These are phyloP conservation scores for Leucosticte australis DNA, from an alignment of 2,113 vertebrate genomes.

Conservation along the genomic window DNA sequence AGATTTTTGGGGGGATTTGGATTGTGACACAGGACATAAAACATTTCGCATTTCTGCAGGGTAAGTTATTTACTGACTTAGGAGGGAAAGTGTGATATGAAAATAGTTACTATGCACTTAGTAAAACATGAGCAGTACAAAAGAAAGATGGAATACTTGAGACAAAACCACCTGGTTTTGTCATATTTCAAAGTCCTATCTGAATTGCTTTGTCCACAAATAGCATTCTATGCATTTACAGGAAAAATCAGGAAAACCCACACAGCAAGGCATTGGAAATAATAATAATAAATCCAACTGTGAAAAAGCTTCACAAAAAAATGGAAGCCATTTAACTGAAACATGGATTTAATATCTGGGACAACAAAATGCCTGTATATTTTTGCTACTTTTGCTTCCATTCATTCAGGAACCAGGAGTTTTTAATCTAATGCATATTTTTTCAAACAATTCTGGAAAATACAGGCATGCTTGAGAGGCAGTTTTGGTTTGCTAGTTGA, in stretches of 20 bases:
- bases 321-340: not conserved
- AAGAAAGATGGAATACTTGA: not conserved
- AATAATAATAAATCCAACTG: not conserved
- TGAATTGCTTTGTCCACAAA: not conserved
- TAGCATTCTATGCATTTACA: not conserved
- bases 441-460: not conserved
- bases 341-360: not conserved
- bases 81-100: not conserved
- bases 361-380: not conserved
- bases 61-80: not conserved
- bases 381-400: not conserved
- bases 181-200: not conserved
- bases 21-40: not conserved
- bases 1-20: fast-evolving
- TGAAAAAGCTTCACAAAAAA: not conserved
- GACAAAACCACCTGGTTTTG: not conserved
- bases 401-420: not conserved
- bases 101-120: not conserved
- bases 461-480: not conserved
- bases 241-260: not conserved
- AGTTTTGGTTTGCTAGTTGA: not conserved
- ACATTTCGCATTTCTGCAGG: not conserved
- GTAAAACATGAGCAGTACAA: not conserved
- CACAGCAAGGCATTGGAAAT: not conserved
- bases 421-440: not conserved